These are phyloP conservation scores for Choloepus didactylus DNA, from an alignment of 2,797 vertebrate genomes.

Conservation along the genomic window DNA sequence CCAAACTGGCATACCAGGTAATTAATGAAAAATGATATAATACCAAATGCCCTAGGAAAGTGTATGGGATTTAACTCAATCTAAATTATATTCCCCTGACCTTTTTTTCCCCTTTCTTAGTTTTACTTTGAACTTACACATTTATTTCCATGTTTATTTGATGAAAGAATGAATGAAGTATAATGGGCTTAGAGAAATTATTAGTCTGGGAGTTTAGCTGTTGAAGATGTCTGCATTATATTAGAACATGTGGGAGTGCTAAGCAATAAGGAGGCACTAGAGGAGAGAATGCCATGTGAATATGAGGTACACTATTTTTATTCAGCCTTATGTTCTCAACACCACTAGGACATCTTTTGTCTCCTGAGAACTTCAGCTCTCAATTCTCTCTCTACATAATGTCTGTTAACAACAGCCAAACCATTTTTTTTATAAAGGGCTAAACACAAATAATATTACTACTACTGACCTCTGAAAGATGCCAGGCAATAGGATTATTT, in stretches of 20 bases:
- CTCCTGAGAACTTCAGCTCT: not conserved
- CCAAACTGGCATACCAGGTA: too few relatives aligned
- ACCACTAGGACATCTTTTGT: not conserved
- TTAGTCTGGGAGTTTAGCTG: not conserved
- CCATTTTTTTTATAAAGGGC: not conserved
- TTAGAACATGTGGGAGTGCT: not conserved
- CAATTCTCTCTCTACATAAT: not conserved
- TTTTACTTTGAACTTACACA: not conserved
- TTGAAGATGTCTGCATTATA: too few relatives aligned
- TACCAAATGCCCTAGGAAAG: not conserved
- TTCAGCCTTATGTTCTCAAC: not conserved
- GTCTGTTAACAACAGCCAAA: not conserved
- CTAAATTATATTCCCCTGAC: not conserved
- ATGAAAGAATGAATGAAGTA: not conserved
- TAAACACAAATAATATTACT: not conserved
- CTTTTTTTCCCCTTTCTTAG: not conserved
- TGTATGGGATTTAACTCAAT: not conserved
- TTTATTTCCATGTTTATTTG: not conserved
- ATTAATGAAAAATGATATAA: not conserved
- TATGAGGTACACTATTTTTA: not conserved
- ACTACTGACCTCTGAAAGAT: not conserved
- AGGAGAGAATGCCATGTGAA: not conserved
- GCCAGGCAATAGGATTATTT: not conserved
- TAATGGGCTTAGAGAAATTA: not conserved
- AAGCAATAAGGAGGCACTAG: not conserved